Evolutionary conservation across 2,888 invertebrate species (phyloP).

Genomic region (Hypomecis punctinalis): DNA sequence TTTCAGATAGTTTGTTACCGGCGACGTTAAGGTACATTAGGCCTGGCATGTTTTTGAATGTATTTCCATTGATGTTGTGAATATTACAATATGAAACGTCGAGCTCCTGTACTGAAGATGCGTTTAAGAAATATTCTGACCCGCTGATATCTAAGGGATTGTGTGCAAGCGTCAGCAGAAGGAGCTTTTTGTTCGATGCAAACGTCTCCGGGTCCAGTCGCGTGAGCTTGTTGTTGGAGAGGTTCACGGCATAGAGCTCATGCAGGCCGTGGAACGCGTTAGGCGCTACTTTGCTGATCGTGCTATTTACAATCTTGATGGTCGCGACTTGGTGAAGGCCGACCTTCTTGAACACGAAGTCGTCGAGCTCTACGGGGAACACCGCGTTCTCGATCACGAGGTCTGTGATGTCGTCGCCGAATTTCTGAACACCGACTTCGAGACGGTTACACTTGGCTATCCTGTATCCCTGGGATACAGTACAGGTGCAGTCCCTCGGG

Average conservation of each 20-base stretch:
- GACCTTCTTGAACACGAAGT: slow-evolving; percentile 85
- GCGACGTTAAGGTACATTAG: slow-evolving; percentile 88
- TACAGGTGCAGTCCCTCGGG: slow-evolving; percentile 87
- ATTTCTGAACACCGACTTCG: slow-evolving; percentile 87
- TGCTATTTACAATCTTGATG: slow-evolving; percentile 88
- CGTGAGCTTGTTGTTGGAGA: slow-evolving; percentile 88
- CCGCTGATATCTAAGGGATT: slow-evolving; percentile 85
- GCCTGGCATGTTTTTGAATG: slow-evolving; percentile 87
- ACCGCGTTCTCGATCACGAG: slow-evolving; percentile 87
- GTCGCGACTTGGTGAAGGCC: slow-evolving; percentile 88
- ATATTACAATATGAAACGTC: slow-evolving; percentile 89
- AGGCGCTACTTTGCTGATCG: slow-evolving; percentile 87
- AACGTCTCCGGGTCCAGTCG: slow-evolving; percentile 89
- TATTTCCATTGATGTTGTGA: slow-evolving; percentile 86
- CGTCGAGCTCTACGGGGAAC: slow-evolving; percentile 85
- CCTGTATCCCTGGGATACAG: slow-evolving; percentile 85
- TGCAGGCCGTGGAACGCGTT: slow-evolving; percentile 89
- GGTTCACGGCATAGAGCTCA: slow-evolving; percentile 88
- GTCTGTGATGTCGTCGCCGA: slow-evolving; percentile 88
- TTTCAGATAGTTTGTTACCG: slow-evolving; percentile 87
- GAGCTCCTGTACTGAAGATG: slow-evolving; percentile 88
- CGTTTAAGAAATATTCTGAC: slow-evolving; percentile 83
- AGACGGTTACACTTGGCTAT: slow-evolving; percentile 89
- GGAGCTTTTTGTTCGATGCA: slow-evolving; percentile 87
- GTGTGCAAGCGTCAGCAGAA: slow-evolving; percentile 87